Conservation (phyloP, 2,113 vertebrate genomes). For the Rana temporaria region DNA sequence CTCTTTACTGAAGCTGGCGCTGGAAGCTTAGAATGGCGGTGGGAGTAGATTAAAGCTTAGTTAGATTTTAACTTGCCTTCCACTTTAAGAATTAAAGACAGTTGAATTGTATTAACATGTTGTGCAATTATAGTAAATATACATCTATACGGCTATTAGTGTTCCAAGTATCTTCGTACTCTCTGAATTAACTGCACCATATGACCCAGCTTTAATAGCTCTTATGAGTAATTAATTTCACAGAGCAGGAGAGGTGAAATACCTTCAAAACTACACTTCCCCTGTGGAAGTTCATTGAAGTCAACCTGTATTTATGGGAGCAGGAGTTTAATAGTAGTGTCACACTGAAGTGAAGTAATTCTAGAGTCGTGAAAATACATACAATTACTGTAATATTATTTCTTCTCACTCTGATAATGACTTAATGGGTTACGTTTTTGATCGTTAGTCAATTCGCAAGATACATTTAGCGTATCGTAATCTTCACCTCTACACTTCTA, state of each 20-base stretch:
- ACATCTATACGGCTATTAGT: too few relatives aligned
- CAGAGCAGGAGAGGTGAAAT: not conserved
- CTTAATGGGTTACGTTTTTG: conserved; percentile 21
- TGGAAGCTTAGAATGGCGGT: too few relatives aligned
- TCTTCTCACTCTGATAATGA: not conserved
- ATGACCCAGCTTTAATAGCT: too few relatives aligned
- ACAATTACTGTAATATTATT: not conserved
- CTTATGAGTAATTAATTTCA: too few relatives aligned
- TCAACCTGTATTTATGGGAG: not conserved
- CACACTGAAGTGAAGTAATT: not conserved
- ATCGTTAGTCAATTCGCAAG: conserved; percentile 9
- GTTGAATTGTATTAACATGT: too few relatives aligned
- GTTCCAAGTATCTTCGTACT: too few relatives aligned
- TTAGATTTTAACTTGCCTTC: too few relatives aligned
- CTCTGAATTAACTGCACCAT: too few relatives aligned
- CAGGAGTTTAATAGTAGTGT: conserved; percentile 23
- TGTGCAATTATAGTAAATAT: too few relatives aligned
- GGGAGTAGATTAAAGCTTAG: too few relatives aligned
- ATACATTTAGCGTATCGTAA: not conserved
- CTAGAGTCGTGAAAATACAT: not conserved
- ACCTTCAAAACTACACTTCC: not conserved
- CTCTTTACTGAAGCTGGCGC: too few relatives aligned
- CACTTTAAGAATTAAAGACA: too few relatives aligned
- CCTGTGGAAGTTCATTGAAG: not conserved
- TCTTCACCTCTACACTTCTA: not conserved